phyloP scores from a whole-genome alignment of 35 echinoderm and acorn worm genomes.

The Holothuria glaberrima region DNA sequence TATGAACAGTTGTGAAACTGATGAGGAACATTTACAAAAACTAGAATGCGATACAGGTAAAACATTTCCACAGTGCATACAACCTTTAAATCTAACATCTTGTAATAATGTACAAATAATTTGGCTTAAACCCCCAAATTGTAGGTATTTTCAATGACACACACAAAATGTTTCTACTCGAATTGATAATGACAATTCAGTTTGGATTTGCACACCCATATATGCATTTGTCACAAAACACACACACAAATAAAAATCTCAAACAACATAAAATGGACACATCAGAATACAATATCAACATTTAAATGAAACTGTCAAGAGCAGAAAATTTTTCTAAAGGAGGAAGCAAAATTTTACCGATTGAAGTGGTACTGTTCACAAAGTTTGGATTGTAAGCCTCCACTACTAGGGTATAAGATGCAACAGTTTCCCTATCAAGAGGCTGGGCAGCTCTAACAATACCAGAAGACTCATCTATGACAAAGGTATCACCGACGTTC shows the following conservation, averaged over 20 bases:
- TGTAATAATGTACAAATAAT: too few species aligned
- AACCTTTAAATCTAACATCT: too few species aligned
- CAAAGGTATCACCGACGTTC: conserved; percentile 39
- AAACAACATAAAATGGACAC: neutral
- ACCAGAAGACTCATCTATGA: conserved; percentile 57
- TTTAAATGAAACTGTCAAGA: neutral
- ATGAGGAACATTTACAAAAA: too few species aligned
- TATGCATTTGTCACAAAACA: too few species aligned
- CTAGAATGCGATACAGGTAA: too few species aligned
- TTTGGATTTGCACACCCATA: neutral
- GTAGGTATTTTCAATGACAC: too few species aligned
- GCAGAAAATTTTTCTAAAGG: neutral
- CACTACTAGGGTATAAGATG: conserved; percentile 57
- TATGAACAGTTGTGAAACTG: too few species aligned
- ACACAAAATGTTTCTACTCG: too few species aligned
- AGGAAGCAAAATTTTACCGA: neutral
- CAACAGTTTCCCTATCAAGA: conserved; percentile 73
- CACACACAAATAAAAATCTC: neutral
- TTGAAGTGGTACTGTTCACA: conserved; percentile 8
- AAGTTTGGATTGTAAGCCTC: conserved; percentile 30
- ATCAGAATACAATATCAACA: neutral
- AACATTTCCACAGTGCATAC: too few species aligned
- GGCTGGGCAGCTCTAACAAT: conserved; percentile 51
- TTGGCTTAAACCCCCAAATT: too few species aligned
- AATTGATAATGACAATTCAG: too few species aligned